phyloP scores from a whole-genome alignment of 2,113 vertebrate genomes.

The Calonectris borealis region DNA sequence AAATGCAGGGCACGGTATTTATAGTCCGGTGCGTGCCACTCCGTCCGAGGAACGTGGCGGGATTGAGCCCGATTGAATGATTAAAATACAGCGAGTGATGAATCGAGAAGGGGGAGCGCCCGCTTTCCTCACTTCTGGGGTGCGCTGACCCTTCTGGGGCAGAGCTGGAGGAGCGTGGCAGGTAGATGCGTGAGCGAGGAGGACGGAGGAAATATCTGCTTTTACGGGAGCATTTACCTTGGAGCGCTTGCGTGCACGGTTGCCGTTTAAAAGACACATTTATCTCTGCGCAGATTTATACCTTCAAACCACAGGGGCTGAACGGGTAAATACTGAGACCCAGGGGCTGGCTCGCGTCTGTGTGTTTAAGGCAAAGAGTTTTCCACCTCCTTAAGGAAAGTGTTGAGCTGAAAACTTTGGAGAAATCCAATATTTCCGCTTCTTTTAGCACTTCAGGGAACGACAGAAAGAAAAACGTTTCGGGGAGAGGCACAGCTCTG shows the following conservation, averaged over 20 bases:
- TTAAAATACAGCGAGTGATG: rapidly evolving
- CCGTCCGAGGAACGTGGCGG: rapidly evolving
- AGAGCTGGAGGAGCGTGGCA: background rate
- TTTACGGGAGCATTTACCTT: background rate
- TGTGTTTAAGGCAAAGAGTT: background rate
- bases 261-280: background rate
- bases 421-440: background rate
- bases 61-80: rapidly evolving
- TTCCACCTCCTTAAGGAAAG: background rate
- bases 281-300: background rate
- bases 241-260: rapidly evolving
- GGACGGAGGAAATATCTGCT: background rate
- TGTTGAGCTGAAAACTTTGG: background rate
- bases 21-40: background rate
- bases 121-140: background rate
- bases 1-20: background rate
- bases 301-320: background rate
- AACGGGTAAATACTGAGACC: background rate
- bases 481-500: background rate
- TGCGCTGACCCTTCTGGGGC: background rate
- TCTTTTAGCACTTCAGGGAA: background rate
- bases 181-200: background rate
- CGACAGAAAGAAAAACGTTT: rapidly evolving
- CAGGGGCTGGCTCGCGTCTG: rapidly evolving
- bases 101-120: background rate